Evolutionary conservation across 2,888 invertebrate genomes (phyloP).

Genomic region (Perdita meconis): DNA sequence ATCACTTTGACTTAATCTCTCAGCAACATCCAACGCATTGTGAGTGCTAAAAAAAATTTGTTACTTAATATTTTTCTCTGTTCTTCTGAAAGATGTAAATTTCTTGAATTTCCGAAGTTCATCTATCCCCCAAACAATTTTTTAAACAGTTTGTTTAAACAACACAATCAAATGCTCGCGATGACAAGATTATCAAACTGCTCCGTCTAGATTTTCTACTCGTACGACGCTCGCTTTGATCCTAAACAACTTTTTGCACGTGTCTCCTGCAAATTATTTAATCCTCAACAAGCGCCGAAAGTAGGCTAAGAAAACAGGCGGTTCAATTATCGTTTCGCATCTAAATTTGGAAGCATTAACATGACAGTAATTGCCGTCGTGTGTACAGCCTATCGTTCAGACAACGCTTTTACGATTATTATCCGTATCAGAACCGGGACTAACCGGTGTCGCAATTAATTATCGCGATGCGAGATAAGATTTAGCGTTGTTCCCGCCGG

Average conservation of each 20-base stretch:
- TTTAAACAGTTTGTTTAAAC: no score
- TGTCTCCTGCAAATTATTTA: no score
- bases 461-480: constrained; percentile 38
- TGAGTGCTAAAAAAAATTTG: constrained; percentile 18
- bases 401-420: constrained; percentile 19
- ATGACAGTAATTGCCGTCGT: constrained; percentile 18
- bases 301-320: not conserved
- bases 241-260: no score
- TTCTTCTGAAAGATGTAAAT: not conserved
- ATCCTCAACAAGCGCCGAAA: no score
- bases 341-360: constrained; percentile 5
- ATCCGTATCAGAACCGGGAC: constrained; percentile 1
- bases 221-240: no score
- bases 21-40: not conserved
- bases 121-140: no score
- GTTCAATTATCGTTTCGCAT: not conserved
- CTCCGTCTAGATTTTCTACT: no score
- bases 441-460: constrained; percentile 40
- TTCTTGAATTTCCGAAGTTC: not conserved
- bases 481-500: constrained; percentile 15
- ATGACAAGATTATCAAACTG: no score
- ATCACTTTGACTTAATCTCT: not conserved
- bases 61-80: not conserved
- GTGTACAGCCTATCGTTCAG: not conserved
- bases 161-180: no score